Conservation (phyloP, 2,113 vertebrate species). For the Circaetus gallicus region DNA sequence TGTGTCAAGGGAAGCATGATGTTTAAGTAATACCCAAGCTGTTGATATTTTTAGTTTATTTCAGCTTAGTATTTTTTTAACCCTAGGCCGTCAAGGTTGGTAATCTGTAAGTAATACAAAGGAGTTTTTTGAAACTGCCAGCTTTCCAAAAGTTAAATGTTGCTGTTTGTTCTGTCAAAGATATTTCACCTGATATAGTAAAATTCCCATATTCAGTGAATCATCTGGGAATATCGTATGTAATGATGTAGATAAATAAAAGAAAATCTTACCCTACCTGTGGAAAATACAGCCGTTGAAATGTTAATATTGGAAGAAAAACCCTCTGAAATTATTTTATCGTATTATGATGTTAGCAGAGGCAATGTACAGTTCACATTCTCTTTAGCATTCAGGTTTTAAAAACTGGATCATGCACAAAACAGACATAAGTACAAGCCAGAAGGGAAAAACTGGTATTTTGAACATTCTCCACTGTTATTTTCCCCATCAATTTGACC, state of each 20-base stretch:
- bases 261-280: not conserved
- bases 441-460: not conserved
- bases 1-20: not conserved
- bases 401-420: not conserved
- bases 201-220: not conserved
- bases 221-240: not conserved
- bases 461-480: not conserved
- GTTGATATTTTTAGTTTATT: conserved; percentile 11
- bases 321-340: not conserved
- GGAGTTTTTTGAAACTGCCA: not conserved
- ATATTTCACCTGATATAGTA: not conserved
- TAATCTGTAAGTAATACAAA: not conserved
- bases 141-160: not conserved
- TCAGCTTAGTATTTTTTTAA: not conserved
- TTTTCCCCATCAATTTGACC: not conserved
- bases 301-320: not conserved
- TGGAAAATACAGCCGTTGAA: not conserved
- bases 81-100: not conserved
- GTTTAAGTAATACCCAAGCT: not conserved
- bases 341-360: not conserved
- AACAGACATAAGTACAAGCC: not conserved
- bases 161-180: not conserved
- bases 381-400: not conserved
- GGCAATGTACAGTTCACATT: not conserved
- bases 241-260: not conserved